These are phyloP conservation scores for Leptatherina wallacei DNA, from an alignment of 2,797 vertebrate species.

Conservation along the genomic window DNA sequence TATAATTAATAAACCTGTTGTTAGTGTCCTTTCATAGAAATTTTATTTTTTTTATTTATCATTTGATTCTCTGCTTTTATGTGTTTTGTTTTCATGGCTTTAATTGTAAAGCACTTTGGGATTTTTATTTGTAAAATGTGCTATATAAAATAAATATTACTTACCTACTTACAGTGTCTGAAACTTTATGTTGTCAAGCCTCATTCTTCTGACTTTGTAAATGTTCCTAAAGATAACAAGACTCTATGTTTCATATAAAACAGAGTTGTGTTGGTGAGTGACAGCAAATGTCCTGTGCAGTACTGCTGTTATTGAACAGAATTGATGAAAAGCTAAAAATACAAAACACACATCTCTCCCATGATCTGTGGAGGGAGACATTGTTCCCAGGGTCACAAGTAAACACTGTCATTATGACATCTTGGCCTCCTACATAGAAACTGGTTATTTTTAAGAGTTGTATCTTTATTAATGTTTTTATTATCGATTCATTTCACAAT, in stretches of 20 bases:
- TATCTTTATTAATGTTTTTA: too few relatives aligned
- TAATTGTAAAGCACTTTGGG: not conserved
- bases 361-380: not conserved
- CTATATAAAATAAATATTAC: not conserved
- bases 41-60: not conserved
- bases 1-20: not conserved
- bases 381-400: not conserved
- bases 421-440: not conserved
- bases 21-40: not conserved
- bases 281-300: not conserved
- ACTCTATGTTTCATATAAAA: not conserved
- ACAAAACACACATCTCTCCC: not conserved
- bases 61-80: not conserved
- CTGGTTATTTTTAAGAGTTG: not conserved
- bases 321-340: not conserved
- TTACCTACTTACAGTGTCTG: not conserved
- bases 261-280: not conserved
- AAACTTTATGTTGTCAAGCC: not conserved
- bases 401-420: not conserved
- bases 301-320: not conserved
- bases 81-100: not conserved
- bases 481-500: not conserved
- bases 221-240: not conserved
- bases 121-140: too few relatives aligned
- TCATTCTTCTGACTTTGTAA: not conserved